Evolutionary conservation across 2,888 invertebrate genomes (phyloP), one percentile per base, ranked within the genome.

Genomic region (Galerucella calmariensis): DNA sequence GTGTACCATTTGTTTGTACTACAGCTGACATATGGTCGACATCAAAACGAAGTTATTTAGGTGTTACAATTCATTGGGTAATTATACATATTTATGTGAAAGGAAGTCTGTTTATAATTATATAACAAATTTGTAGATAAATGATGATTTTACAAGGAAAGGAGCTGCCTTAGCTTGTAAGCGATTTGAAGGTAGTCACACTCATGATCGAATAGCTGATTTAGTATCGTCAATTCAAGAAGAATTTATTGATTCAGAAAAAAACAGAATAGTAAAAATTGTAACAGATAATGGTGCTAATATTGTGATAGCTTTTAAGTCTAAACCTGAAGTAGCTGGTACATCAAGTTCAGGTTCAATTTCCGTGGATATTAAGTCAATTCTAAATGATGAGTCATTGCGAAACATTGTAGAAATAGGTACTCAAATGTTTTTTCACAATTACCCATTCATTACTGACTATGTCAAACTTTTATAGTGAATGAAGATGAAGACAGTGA

Each of bases 231-330:
- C 56, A 16, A n/a, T 56, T 56, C 56, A 56, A 16, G 56, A 56
- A 56, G 56, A 56, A 56, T 56, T 56, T 56, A 56, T 56, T 56
- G 56, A 56, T n/a, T 56, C 56, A 56, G 56, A 56, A 56, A 56
- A 56, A 56, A 56, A 16, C n/a, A 56, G 20, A 56, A 56, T 56
- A 56, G 56, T 56, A 20, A 56, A 56, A 56, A 56, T 56, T 56
- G 56, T 56, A 56, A 56, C 16, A 56, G 9, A 56, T 20, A 56
- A 56, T 56, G 56, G 56, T 20, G 56, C 56, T 56, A 56, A 56
- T 56, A 56, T 56, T 56, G n/a, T 56, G 56, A 56, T 16, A 56
- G 56, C 56, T 56, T 56, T 56, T 56, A 56, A 56, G 56, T 56
- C 56, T 56, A 16, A 56, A 16, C n/a, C 12, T 56, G 56, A 56